Evolutionary conservation across 1,140 invertebrate genomes (phyloP).

Genomic region (Drosophila saltans): DNA sequence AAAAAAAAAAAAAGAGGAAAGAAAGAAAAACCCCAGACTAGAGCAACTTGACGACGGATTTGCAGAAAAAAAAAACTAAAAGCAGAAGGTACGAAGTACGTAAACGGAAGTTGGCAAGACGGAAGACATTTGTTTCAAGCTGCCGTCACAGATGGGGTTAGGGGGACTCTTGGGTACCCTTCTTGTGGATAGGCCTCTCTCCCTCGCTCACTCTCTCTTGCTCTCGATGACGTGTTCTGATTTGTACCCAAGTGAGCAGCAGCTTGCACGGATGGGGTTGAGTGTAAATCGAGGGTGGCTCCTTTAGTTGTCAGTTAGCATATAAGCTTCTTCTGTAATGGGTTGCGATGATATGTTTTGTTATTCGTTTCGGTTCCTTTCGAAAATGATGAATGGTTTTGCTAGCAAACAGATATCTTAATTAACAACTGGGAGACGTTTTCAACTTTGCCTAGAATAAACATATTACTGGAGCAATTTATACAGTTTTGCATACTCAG

Average conservation of each 20-base stretch:
- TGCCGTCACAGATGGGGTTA: background rate
- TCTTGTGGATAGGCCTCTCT: constrained; percentile 2
- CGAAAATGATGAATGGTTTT: constrained; percentile 52
- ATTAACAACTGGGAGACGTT: constrained; percentile 21
- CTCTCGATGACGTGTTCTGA: constrained; percentile 61
- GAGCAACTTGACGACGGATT: constrained; percentile 59
- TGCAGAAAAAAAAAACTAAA: constrained; percentile 24
- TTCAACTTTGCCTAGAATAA: no score
- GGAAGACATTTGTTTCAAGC: constrained; percentile 71
- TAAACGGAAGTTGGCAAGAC: constrained; percentile 54
- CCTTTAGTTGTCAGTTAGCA: constrained; percentile 39
- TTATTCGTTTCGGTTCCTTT: background rate
- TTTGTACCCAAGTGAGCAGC: constrained; percentile 51
- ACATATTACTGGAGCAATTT: no score
- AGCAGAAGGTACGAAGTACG: constrained; percentile 43
- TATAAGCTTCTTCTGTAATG: constrained; percentile 40
- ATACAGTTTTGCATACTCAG: no score
- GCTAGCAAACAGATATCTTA: constrained; percentile 49
- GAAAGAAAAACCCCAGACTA: constrained; percentile 19
- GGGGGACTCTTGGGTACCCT: background rate
- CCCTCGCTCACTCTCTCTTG: background rate
- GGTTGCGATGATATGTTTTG: constrained; percentile 43
- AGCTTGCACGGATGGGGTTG: constrained; percentile 34
- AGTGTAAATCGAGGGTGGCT: constrained; percentile 52
- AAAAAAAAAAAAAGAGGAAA: constrained; percentile 21